Evolutionary conservation across 2,113 vertebrate genomes (phyloP), one percentile per base, ranked within the genome.

Genomic region (Kryptolebias marmoratus): DNA sequence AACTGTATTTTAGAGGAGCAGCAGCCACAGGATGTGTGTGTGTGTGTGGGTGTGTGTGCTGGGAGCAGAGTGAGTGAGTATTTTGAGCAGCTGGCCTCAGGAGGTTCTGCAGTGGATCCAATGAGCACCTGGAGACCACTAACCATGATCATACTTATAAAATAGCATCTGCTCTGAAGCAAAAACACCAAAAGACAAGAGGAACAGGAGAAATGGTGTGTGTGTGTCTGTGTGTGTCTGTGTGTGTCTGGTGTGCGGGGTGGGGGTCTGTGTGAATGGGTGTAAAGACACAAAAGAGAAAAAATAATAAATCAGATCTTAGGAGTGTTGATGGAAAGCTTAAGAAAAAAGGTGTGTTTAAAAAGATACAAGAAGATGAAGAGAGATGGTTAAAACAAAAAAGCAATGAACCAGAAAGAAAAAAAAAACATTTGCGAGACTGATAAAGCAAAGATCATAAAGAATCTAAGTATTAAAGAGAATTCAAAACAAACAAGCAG

Each of bases 71-170:
- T 57, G 79, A 57, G 36, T 69, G 55, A 63, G 47, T 62, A 4
- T 36, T 68, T 75, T 36, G 62, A 58, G 69, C 64, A 16, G 18
- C 49, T 63, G 79, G 69, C 50, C 71, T 71, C 49, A 64, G 18
- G 53, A 76, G 73, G 64, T 77, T 79, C 55, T 9, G 31, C 42
- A 7, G 53, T 81, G 50, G 73, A 75, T 82, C 81, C 75, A 80
- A 90, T 71, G 85, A 83, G 80, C 73, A 88, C 90, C 88, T 77
- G 62, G 88, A 91, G 90, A 89, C 85, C 84, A 88, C 74, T 88
- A 85, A 91, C 83, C 79, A 84, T 85, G 82, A 91, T 90, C 84
- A 87, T 86, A 90, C 88, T 83, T 85, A 90, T 89, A 89, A 89
- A 90, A 86, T 62, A 68, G 84, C 87, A 89, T 88, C 86, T 89